phyloP scores from a whole-genome alignment of 1,140 invertebrate species.

The Dysdera silvatica region DNA sequence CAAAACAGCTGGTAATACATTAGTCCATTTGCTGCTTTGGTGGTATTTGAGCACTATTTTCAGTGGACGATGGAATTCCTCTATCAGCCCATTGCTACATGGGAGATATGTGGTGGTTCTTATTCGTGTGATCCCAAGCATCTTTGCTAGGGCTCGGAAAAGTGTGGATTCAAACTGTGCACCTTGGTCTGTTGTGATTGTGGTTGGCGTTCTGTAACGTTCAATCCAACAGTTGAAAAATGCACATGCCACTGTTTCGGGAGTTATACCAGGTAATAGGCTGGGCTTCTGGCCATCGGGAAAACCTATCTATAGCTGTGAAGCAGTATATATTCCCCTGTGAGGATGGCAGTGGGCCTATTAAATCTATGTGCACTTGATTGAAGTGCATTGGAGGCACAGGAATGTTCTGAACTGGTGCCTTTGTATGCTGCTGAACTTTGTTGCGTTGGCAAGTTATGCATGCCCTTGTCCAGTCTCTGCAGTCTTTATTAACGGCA shows the following conservation, averaged over 20 bases:
- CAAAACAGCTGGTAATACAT: constrained; percentile 41
- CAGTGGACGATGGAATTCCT: constrained; percentile 42
- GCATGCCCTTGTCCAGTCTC: background rate
- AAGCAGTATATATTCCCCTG: constrained; percentile 41
- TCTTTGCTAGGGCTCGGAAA: constrained; percentile 15
- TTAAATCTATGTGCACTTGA: constrained; percentile 48
- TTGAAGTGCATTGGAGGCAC: constrained; percentile 34
- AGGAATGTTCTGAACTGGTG: constrained; percentile 11
- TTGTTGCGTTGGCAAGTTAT: constrained; percentile 21
- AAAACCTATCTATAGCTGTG: constrained; percentile 45
- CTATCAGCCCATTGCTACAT: constrained; percentile 39
- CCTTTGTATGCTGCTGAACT: constrained; percentile 16
- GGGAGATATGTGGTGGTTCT: constrained; percentile 35
- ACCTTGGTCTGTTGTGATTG: constrained; percentile 44
- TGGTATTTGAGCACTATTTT: constrained; percentile 37
- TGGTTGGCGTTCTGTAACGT: constrained; percentile 35
- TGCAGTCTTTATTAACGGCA: background rate
- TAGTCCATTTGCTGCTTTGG: constrained; percentile 36
- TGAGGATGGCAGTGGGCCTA: constrained; percentile 44
- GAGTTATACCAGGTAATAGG: constrained; percentile 40
- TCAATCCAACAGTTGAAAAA: constrained; percentile 40
- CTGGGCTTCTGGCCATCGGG: constrained; percentile 45
- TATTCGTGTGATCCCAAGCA: constrained; percentile 14
- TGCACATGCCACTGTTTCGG: constrained; percentile 39
- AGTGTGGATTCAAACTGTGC: constrained; percentile 43